phyloP scores from a whole-genome alignment of 2,797 vertebrate genomes.

The Acanthis flammea region DNA sequence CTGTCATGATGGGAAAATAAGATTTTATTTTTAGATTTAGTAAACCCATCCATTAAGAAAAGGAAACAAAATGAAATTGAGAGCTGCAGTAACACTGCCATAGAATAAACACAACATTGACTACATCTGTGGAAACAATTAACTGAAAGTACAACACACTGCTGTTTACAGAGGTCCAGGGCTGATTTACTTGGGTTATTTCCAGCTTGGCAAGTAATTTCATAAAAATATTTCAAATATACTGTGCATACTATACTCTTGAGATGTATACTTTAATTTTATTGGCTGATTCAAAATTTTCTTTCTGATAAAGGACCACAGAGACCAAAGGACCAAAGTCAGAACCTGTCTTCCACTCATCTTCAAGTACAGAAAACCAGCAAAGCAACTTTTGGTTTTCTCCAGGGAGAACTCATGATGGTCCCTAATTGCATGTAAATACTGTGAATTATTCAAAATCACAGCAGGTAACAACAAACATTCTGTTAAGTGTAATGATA shows the following conservation, averaged over 20 bases:
- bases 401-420: not conserved
- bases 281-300: not conserved
- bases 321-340: not conserved
- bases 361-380: not conserved
- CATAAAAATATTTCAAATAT: not conserved
- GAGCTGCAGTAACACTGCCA: not conserved
- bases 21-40: conserved; percentile 1
- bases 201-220: not conserved
- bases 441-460: not conserved
- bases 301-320: not conserved
- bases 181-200: not conserved
- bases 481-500: not conserved
- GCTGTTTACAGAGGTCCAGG: not conserved
- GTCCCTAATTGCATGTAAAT: not conserved
- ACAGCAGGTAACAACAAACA: conserved; percentile 18
- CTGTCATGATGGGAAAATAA: not conserved
- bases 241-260: not conserved
- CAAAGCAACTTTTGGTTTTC: not conserved
- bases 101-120: not conserved
- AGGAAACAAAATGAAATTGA: not conserved
- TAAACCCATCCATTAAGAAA: not conserved
- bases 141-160: not conserved
- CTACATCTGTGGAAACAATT: not conserved
- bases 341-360: not conserved
- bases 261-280: not conserved